Evolutionary conservation across 2,888 invertebrate species (phyloP).

Genomic region (Dryobotodes eremita): DNA sequence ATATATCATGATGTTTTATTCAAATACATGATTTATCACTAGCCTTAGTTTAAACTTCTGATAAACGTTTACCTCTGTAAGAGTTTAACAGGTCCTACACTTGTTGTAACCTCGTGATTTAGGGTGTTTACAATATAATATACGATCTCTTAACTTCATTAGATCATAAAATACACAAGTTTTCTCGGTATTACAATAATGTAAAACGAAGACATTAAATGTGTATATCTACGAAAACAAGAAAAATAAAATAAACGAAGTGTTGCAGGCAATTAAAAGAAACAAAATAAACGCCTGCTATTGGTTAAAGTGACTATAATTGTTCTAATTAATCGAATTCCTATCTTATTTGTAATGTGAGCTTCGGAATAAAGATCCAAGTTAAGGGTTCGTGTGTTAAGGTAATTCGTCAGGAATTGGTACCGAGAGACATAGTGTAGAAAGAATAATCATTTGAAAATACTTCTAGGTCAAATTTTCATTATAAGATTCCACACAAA

Average conservation of each 20-base stretch:
- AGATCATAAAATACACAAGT: not conserved
- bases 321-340: conserved; percentile 55
- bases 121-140: not conserved
- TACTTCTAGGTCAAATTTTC: not conserved
- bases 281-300: conserved; percentile 39
- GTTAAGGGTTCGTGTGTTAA: not conserved
- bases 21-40: conserved; percentile 47
- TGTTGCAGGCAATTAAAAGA: conserved; percentile 17
- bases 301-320: conserved; percentile 53
- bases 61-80: conserved; percentile 33
- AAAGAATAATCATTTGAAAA: not conserved
- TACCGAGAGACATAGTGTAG: not conserved
- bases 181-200: conserved; percentile 4
- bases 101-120: conserved; percentile 31
- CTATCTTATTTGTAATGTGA: conserved; percentile 29
- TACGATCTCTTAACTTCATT: not conserved
- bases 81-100: not conserved
- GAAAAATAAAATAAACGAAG: not conserved
- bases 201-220: not conserved
- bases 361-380: not conserved
- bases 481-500: not conserved
- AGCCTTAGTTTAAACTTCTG: conserved; percentile 31
- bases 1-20: conserved; percentile 37
- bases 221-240: not conserved
- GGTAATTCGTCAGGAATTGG: no score